Base-by-base conservation (phyloP, 2,888 invertebrate genomes). In the Nomada hirtipes region DNA sequence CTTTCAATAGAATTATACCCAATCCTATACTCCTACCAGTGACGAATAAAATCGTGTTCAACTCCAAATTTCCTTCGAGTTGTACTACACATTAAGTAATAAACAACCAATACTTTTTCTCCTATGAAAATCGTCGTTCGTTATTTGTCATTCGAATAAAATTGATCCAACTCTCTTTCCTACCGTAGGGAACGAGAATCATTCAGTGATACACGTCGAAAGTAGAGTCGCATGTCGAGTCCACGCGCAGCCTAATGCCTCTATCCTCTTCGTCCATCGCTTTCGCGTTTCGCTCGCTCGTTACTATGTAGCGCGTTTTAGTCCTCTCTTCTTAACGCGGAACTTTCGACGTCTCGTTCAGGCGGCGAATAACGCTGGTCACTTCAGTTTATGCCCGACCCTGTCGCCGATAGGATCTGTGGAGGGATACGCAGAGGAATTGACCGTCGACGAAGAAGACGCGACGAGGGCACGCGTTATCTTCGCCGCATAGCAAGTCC, bases 331-430 rank as follows among this genome's bases (percentile, higher is more conserved):
- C 75, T 86, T 69, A 70, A 73, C 77, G 71, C 76, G 82, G 72
- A 84, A 84, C 84, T 86, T 82, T 82, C 79, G 77, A 76, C 77
- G 82, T 85, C 80, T 79, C 78, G 64, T 72, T 73, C 59, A 26
- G 63, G 68, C 61, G 65, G 52, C 53, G 65, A 78, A 80, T 73
- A 74, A 77, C 76, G 69, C 76, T 50, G 75, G 60, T 55, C 68
- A 82, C 79, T 87, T 87, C 67, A 87, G 87, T 87, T 86, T 82
- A 80, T 77, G 80, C 71, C 67, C 79, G 88, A 74, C 86, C 55
- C 75, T 79, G 88, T 72, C 59, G 80, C 79, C 85, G 82, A 79
- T 64, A 70, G 79, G 86, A 80, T 63, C 81, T 53, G 63, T 63
- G 52, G 71, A 71, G 79, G 60, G 70, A 76, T 47, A 36, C 53